Evolutionary conservation across 2,888 invertebrate species (phyloP), one percentile per base, ranked within the genome.

Genomic region (Acleris holmiana): DNA sequence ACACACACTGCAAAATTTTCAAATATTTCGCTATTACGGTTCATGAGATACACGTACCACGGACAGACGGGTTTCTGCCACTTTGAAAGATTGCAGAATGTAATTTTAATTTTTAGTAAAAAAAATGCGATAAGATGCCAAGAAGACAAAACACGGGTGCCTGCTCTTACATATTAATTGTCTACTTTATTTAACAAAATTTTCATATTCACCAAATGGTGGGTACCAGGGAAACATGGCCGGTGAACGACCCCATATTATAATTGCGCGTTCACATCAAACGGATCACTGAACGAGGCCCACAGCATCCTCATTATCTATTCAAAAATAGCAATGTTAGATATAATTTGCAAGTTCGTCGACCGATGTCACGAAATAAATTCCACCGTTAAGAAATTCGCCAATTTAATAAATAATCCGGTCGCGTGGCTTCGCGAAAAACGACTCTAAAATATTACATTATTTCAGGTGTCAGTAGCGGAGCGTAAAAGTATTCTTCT

Each of bases 241-340:
- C 44, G 44, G 44, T 44, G 44, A 44, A 44, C 44, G 44, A 44
- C 17, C 44, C 17, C 17, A 63, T 18, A 6, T 63, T 63, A 47
- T 57, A 58, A 63, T 58, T 48, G 57, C 51, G 35, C 8, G 17
- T 10, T 18, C 19, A 61, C 63, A 63, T 63, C 63, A 63, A 63
- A 63, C 50, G 51, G 17, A 29, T 8, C 29, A 5, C 46, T 35
- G 10, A 8, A 40, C 17, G 15, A 19, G 29, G 13, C 35, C 40
- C 35, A 1, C 51, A 48, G 29, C 41, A 58, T 63, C 58, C 64
- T 59, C 64, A 64, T 64, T 64, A 61, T 47, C 47, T 64, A 64
- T 58, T 59, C 53, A 48, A 64, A 64, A 64, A 64, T 64, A 64
- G 58, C 41, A 19, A 21, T 53, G 53, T 50, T 49, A 29, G n/a